Conservation (phyloP, 2,113 vertebrate species). For the Onychorhynchus coronatus region DNA sequence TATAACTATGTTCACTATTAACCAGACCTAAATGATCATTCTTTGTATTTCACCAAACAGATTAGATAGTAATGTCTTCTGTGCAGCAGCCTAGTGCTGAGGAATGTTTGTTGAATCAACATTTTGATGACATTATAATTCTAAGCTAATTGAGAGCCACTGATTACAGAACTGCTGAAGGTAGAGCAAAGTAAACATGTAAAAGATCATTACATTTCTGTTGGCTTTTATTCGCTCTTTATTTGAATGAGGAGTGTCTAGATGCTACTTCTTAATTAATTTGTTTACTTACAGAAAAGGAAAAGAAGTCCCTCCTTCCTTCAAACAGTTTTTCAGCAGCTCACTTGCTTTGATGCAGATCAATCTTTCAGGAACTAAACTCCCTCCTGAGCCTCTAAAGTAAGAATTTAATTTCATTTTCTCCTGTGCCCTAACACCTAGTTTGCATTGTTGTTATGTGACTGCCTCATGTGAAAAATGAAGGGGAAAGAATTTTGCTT, state of each 20-base stretch:
- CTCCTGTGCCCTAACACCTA: not conserved
- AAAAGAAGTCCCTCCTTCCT: slow-evolving; percentile 91
- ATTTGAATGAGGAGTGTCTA: slow-evolving; percentile 1
- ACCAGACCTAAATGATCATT: not conserved
- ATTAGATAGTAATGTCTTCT: not conserved
- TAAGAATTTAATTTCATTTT: slow-evolving; percentile 73
- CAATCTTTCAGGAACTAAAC: slow-evolving; percentile 94
- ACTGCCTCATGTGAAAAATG: not conserved
- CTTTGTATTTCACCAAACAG: not conserved
- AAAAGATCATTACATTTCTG: not conserved
- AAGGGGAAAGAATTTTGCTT: not conserved
- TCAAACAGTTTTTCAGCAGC: slow-evolving; percentile 97
- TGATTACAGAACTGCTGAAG: slow-evolving; percentile 3
- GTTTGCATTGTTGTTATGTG: not conserved
- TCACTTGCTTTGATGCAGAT: slow-evolving; percentile 86
- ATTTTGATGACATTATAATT: slow-evolving; percentile 40
- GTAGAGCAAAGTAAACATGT: slow-evolving; percentile 12
- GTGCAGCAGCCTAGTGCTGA: not conserved
- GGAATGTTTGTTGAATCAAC: slow-evolving; percentile 36
- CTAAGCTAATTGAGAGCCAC: slow-evolving; percentile 30
- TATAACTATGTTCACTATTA: not conserved
- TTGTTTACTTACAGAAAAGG: slow-evolving; percentile 83
- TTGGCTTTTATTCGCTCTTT: not conserved
- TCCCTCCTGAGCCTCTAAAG: slow-evolving; percentile 93
- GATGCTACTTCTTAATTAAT: not conserved